Evolutionary conservation across 2,797 vertebrate species (phyloP).

Genomic region (Chanos chanos): DNA sequence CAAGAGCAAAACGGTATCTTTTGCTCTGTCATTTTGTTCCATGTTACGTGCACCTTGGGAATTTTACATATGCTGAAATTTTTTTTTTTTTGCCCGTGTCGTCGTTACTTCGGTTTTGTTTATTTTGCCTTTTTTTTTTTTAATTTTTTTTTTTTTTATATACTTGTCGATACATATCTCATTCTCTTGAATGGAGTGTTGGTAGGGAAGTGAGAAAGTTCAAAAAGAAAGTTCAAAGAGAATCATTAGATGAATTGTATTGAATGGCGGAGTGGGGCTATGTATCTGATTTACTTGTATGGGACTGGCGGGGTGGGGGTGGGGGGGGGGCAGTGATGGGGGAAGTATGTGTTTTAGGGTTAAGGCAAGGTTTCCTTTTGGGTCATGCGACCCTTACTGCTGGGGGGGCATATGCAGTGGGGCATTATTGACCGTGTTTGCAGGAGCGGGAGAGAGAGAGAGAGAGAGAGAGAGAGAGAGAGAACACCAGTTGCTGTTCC

Average conservation of each 20-base stretch:
- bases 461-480: neutral
- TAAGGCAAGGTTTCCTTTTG: slow-evolving; percentile 32
- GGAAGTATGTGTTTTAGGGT: slow-evolving; percentile 31
- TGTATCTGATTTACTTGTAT: neutral
- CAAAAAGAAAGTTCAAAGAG: no score
- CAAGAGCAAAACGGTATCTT: no score
- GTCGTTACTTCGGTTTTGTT: neutral
- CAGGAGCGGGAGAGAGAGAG: slow-evolving; percentile 23
- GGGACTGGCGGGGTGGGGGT: neutral
- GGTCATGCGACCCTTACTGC: slow-evolving; percentile 21
- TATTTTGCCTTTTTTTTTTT: no score
- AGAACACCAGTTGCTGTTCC: slow-evolving; percentile 50
- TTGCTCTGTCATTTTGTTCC: no score
- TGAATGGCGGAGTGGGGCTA: neutral
- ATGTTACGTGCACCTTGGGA: no score
- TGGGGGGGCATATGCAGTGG: slow-evolving; percentile 20
- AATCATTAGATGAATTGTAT: neutral
- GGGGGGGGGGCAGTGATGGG: neutral
- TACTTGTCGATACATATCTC: no score
- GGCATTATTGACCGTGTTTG: slow-evolving; percentile 9
- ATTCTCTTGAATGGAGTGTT: no score
- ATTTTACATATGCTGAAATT: neutral
- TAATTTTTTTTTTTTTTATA: no score
- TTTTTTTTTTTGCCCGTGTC: neutral
- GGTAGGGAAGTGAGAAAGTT: no score